Evolutionary conservation across 1,140 invertebrate genomes (phyloP).

Genomic region (Magallana gigas): DNA sequence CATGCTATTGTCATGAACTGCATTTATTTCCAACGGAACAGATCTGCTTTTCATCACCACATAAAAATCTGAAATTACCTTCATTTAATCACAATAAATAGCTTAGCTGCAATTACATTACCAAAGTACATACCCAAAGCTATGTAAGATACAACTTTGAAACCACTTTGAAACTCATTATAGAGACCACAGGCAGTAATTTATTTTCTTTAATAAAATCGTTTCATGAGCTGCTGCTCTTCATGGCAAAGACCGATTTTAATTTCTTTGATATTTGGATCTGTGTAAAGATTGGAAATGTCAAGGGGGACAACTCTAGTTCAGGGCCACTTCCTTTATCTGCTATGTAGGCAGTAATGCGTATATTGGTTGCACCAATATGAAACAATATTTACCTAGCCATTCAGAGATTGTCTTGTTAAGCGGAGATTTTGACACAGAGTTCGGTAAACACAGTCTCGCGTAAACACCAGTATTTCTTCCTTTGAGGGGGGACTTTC

Average conservation of each 20-base stretch:
- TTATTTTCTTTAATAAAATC: not conserved
- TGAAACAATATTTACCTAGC: constrained; percentile 23
- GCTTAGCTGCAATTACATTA: constrained; percentile 3
- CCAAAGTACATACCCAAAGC: constrained; percentile 1
- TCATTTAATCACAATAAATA: constrained; percentile 34
- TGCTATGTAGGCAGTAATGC: not conserved
- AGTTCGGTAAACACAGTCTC: not conserved
- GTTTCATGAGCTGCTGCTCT: not conserved
- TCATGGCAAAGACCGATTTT: not conserved
- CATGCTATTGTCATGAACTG: constrained; percentile 12
- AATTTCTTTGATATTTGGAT: constrained; percentile 2
- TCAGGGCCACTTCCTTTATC: constrained; percentile 20
- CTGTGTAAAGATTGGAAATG: not conserved
- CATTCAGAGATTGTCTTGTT: constrained; percentile 30
- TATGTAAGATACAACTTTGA: not conserved
- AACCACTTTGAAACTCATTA: not conserved
- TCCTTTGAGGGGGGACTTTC: constrained; percentile 24
- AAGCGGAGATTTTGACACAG: constrained; percentile 19
- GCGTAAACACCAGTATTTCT: constrained; percentile 12
- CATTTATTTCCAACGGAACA: constrained; percentile 25
- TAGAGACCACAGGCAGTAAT: constrained; percentile 7
- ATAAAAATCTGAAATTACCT: constrained; percentile 21
- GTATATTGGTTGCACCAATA: constrained; percentile 24
- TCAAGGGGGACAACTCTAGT: constrained; percentile 2
- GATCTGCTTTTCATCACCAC: not conserved